phyloP scores from a whole-genome alignment of 2,113 vertebrate genomes.

The Pipra filicauda region DNA sequence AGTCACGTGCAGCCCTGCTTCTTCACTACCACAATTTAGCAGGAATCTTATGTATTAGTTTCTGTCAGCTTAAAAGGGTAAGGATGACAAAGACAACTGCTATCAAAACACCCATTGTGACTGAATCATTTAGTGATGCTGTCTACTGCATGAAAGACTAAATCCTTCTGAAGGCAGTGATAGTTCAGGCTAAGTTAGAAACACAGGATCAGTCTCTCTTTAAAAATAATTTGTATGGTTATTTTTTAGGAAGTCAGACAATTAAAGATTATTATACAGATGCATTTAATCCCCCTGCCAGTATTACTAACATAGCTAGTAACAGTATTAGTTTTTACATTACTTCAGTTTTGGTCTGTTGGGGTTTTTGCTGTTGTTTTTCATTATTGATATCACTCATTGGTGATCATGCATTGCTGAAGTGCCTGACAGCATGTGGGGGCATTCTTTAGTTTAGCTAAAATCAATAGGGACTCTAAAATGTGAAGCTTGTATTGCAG shows the following conservation, averaged over 20 bases:
- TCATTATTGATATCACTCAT: background rate
- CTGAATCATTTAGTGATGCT: background rate
- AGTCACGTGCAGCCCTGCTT: background rate
- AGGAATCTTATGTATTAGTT: background rate
- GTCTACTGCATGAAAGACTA: background rate
- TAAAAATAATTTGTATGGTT: background rate
- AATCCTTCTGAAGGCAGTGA: background rate
- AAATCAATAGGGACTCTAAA: background rate
- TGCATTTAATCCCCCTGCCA: background rate
- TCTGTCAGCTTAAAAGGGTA: background rate
- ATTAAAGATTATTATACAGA: background rate
- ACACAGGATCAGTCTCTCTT: background rate
- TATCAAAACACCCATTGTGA: background rate
- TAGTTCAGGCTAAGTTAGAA: background rate
- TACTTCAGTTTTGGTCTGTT: background rate
- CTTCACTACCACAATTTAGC: background rate
- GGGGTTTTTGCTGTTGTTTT: background rate
- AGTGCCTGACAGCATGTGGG: background rate
- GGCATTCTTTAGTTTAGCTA: background rate
- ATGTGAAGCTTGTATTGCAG: background rate
- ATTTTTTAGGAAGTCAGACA: background rate
- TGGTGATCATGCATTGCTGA: background rate
- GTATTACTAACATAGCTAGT: background rate
- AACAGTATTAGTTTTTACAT: background rate
- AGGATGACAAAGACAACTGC: background rate